phyloP scores from a whole-genome alignment of 2,113 vertebrate species.

The Mohoua ochrocephala region DNA sequence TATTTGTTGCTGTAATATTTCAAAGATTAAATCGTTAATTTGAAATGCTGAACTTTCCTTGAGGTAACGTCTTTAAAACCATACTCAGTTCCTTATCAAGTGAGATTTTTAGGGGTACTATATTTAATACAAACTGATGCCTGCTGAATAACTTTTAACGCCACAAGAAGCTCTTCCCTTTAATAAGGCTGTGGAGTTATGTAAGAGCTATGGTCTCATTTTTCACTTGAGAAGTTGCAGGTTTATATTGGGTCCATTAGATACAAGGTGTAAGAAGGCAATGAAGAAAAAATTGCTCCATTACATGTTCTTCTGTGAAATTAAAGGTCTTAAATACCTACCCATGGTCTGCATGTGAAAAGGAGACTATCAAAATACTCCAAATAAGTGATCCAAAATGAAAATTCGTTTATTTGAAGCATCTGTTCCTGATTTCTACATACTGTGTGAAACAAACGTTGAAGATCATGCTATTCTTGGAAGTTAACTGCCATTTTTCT shows the following conservation, averaged over 20 bases:
- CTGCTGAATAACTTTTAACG: not conserved
- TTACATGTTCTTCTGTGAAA: not conserved
- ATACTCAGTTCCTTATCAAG: not conserved
- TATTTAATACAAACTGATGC: not conserved
- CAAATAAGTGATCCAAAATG: not conserved
- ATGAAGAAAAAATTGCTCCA: not conserved
- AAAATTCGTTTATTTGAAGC: not conserved
- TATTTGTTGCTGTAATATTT: slow-evolving; percentile 32
- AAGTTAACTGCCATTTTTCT: not conserved
- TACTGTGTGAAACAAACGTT: not conserved
- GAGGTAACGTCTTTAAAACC: not conserved
- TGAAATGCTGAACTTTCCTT: not conserved
- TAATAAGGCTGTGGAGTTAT: not conserved
- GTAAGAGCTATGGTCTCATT: not conserved
- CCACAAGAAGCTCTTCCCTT: not conserved
- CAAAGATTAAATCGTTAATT: slow-evolving; percentile 28
- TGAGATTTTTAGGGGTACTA: not conserved
- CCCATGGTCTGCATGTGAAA: not conserved
- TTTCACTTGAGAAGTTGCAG: not conserved
- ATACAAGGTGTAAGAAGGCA: not conserved
- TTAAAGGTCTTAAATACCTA: not conserved
- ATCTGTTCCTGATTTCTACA: not conserved
- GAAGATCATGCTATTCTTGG: not conserved
- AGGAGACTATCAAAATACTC: not conserved
- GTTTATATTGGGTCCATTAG: not conserved